Base-by-base conservation (phyloP, 2,797 vertebrate species). In the Coccyzus lansbergi region DNA sequence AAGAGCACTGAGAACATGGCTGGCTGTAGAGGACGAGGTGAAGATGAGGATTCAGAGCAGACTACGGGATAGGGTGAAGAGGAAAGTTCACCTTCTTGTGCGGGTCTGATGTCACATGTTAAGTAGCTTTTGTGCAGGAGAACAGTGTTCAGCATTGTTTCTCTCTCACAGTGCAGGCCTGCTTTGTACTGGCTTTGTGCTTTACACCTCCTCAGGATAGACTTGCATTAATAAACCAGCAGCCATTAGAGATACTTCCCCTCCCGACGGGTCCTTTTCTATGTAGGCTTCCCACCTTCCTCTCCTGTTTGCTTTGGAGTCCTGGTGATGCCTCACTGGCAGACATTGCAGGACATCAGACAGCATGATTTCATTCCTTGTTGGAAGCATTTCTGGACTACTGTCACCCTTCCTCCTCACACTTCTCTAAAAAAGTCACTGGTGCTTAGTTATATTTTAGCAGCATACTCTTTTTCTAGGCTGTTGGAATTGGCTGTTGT, bases 381-480 rank as follows among this genome's bases (percentile, higher is more conserved):
- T 10, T 53, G 33, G 28, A 44, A 58, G 31, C 15, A 15, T 9
- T 78, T 75, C 38, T 53, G 52, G 28, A 15, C n/a, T 67, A 10
- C 5, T 7, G 2, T 24, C 3, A 1, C n/a, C 8, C 5, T 67
- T 58, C 4, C 3, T 70, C 44, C 20, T 31, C 3, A 3, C 8
- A 15, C 9, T 40, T 15, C 18, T 67, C 24, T 60, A 40, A 53
- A 74, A 58, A 49, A 2, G 8, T 44, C 2, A 0, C 11, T 60
- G 31, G 10, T 2, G 1, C 11, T 62, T 58, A 49, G 21, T 75
- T 69, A 4, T 31, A 5, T 51, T 70, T 58, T 64, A 60, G n/a
- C 10, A 26, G 12, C 0, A 0, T 38, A 38, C 38, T 38, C 13
- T 24, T 31, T 51, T 75, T 72, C 29, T 22, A 36, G 9, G 2